Evolutionary conservation across 2,113 vertebrate species (phyloP).

Genomic region (Acanthochromis polyacanthus): DNA sequence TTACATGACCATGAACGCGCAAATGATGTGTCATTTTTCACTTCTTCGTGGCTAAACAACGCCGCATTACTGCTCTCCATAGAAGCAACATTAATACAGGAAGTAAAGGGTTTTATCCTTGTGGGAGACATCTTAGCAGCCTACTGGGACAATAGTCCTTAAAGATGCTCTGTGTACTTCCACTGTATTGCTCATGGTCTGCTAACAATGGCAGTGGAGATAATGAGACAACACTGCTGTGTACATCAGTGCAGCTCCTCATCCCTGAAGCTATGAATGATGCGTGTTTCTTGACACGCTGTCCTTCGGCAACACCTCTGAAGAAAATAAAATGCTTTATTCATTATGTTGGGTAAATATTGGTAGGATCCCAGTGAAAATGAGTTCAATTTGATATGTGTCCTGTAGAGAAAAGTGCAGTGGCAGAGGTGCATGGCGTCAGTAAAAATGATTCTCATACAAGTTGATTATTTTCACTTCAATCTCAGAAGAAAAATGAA

Average conservation of each 20-base stretch:
- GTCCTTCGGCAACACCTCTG: background rate
- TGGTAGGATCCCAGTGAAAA: too few species aligned
- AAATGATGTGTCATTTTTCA: conserved; percentile 72
- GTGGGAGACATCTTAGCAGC: conserved; percentile 46
- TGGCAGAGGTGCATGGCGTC: too few species aligned
- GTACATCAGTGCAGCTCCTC: conserved; percentile 24
- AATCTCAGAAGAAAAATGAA: background rate
- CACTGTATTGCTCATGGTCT: conserved; percentile 51
- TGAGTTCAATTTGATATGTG: too few species aligned
- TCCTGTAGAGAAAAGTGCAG: too few species aligned
- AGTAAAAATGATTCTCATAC: too few species aligned
- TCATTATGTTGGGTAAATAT: too few species aligned
- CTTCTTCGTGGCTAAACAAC: conserved; percentile 66
- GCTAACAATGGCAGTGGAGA: conserved; percentile 42
- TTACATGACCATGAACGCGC: conserved; percentile 74
- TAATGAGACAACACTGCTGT: conserved; percentile 57
- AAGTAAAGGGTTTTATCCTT: conserved; percentile 51
- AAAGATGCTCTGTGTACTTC: conserved; percentile 40
- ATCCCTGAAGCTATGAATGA: conserved; percentile 21
- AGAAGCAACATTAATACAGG: conserved; percentile 50
- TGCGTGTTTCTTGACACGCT: background rate
- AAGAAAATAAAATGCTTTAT: too few species aligned
- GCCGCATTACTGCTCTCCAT: conserved; percentile 52
- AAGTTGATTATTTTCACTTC: too few species aligned
- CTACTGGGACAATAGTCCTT: conserved; percentile 55